A percentile compares a stretch with the other conserved stretches of the same genome.
Evolutionary conservation across 2,888 invertebrate species (phyloP).

Genomic region (Drosophila monieri): DNA sequence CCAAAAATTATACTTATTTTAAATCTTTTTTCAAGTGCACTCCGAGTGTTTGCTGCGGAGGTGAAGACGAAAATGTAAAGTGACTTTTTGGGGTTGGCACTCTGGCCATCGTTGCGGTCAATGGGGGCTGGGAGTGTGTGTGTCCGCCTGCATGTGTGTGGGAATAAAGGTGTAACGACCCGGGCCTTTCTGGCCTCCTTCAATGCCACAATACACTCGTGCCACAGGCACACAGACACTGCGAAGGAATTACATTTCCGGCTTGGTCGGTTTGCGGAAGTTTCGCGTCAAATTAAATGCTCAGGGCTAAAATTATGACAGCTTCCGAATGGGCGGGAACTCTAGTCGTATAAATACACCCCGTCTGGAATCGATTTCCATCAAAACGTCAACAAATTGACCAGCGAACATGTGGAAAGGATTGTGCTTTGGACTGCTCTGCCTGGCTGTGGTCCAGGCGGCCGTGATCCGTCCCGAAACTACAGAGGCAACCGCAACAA

Average conservation of each 20-base stretch:
- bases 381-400: constrained; percentile 50
- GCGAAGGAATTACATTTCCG: constrained; percentile 72
- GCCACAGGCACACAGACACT: constrained; percentile 27
- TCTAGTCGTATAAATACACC: constrained; percentile 43
- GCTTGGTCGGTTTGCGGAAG: constrained; percentile 66
- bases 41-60: constrained; percentile 19
- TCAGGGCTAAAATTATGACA: constrained; percentile 75
- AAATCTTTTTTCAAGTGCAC: neutral
- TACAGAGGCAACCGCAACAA: constrained; percentile 39
- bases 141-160: constrained; percentile 8
- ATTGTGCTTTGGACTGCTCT: constrained; percentile 43
- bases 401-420: constrained; percentile 56
- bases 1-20: too few species aligned
- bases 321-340: constrained; percentile 43
- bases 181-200: constrained; percentile 68
- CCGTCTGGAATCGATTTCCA: constrained; percentile 37
- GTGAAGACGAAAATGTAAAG: constrained; percentile 50
- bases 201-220: constrained; percentile 58
- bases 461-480: constrained; percentile 53
- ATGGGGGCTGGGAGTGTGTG: constrained; percentile 32
- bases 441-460: constrained; percentile 43
- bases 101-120: constrained; percentile 76
- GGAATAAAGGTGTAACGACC: constrained; percentile 74
- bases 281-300: constrained; percentile 61
- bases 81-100: constrained; percentile 68